phyloP scores from a whole-genome alignment of 2,888 invertebrate species.

The Dorcus hopei region DNA sequence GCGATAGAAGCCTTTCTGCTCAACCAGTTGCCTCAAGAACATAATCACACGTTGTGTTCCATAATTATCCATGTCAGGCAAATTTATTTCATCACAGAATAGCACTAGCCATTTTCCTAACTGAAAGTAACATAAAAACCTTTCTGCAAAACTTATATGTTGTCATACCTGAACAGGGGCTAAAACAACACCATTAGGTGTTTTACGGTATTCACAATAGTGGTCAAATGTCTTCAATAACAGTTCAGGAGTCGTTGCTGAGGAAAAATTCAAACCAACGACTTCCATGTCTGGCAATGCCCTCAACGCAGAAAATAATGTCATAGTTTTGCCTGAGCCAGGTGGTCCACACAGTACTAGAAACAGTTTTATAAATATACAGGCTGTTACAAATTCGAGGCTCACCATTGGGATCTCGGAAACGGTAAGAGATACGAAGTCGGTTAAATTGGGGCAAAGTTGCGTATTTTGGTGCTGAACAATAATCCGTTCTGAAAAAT shows the following conservation, averaged over 20 bases:
- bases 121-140: constrained; percentile 43
- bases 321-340: constrained; percentile 98
- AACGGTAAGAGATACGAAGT: no score
- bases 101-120: constrained; percentile 97
- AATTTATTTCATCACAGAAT: constrained; percentile 99
- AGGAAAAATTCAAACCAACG: constrained; percentile 98
- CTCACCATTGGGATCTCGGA: no score
- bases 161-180: constrained; percentile 79
- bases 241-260: constrained; percentile 97
- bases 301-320: constrained; percentile 95
- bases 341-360: constrained; percentile 96
- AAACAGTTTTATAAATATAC: constrained; percentile 4
- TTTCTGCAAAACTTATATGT: constrained; percentile 2
- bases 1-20: constrained; percentile 89
- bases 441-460: no score
- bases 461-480: no score
- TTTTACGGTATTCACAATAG: constrained; percentile 98
- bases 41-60: constrained; percentile 98
- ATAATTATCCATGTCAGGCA: constrained; percentile 98
- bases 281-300: constrained; percentile 99
- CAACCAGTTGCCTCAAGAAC: constrained; percentile 95
- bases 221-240: constrained; percentile 98
- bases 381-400: no score
- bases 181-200: constrained; percentile 95
- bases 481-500: no score